Evolutionary conservation across 2,888 invertebrate genomes (phyloP).

Genomic region (Rhimphoctona megacephalus): DNA sequence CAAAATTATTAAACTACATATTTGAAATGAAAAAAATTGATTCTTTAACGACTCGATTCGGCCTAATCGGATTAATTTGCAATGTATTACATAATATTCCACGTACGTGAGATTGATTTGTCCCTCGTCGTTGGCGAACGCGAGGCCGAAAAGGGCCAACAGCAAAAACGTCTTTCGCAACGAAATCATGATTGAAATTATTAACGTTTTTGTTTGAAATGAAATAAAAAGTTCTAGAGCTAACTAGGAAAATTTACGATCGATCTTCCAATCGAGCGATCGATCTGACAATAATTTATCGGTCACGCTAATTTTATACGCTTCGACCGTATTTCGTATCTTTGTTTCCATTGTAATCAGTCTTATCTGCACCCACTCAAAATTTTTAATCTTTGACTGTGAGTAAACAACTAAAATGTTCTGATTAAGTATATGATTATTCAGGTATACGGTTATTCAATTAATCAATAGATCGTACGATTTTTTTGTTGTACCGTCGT

Average conservation of each 20-base stretch:
- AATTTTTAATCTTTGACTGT: neutral
- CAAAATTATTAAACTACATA: too few relatives aligned
- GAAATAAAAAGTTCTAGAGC: neutral
- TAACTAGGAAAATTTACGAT: conserved; percentile 19
- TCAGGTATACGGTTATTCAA: neutral
- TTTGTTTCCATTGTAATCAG: conserved; percentile 15
- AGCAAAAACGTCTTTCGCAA: conserved; percentile 31
- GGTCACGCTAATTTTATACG: conserved; percentile 59
- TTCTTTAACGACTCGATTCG: neutral
- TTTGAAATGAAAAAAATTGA: too few relatives aligned
- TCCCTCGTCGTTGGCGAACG: conserved; percentile 29
- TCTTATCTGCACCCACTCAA: conserved; percentile 52
- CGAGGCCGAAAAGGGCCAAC: conserved; percentile 44
- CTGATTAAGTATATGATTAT: neutral
- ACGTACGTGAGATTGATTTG: neutral
- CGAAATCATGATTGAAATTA: conserved; percentile 34
- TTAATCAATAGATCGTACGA: neutral
- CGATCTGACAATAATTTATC: conserved; percentile 52
- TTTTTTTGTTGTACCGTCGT: neutral
- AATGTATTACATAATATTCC: neutral
- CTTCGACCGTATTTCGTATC: conserved; percentile 37
- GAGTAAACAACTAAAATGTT: neutral
- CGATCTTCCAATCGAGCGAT: conserved; percentile 32
- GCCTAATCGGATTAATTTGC: neutral
- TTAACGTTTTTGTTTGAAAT: neutral